Evolutionary conservation across 2,797 vertebrate species (phyloP).

Genomic region (Scolopax rusticola): DNA sequence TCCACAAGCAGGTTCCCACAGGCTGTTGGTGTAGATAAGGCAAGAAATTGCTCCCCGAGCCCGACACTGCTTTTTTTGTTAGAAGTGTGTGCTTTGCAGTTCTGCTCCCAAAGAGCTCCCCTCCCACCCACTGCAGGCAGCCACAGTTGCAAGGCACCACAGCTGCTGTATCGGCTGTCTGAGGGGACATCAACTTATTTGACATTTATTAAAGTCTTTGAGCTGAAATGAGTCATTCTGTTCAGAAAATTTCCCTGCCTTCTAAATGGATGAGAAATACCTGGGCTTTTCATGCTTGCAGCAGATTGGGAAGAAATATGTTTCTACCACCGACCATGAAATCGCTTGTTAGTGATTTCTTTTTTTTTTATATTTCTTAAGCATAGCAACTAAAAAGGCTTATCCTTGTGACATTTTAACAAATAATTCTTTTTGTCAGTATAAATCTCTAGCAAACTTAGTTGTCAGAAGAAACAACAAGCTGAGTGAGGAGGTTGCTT

Average conservation of each 20-base stretch:
- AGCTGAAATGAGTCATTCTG: neutral
- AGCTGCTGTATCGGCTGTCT: neutral
- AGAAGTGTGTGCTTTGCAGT: neutral
- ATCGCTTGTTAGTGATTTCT: neutral
- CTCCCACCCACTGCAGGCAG: neutral
- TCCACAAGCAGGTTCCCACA: neutral
- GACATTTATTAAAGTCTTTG: neutral
- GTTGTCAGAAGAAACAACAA: neutral
- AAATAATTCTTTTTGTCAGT: neutral
- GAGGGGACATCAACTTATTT: neutral
- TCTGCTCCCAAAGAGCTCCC: neutral
- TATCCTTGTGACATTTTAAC: neutral
- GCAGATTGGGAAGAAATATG: neutral
- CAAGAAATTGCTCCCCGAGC: neutral
- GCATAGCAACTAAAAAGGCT: neutral
- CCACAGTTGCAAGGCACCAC: neutral
- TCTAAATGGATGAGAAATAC: neutral
- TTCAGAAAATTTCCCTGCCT: neutral
- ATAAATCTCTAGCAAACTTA: neutral
- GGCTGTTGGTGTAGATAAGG: neutral
- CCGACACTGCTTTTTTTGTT: neutral
- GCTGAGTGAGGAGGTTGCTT: neutral
- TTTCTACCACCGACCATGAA: neutral
- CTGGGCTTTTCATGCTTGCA: neutral
- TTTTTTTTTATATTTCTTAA: rapidly evolving